Percentiles rank a stretch among this genome's conserved stretches.
These are phyloP conservation scores for Mactra quadrangularis DNA, from an alignment of 1,140 invertebrate species.

Conservation along the genomic window DNA sequence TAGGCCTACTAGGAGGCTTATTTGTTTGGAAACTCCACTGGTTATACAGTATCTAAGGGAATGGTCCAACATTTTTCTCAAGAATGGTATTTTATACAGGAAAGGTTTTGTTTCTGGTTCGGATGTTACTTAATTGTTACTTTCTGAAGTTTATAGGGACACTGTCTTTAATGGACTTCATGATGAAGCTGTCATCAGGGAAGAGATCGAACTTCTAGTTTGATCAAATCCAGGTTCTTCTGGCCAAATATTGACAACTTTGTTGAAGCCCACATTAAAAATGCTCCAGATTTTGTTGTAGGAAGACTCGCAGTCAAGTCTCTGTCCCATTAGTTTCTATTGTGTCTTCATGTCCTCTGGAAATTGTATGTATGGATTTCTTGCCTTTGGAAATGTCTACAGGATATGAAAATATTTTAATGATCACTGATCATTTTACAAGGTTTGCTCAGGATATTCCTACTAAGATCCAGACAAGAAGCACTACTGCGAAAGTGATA, in stretches of 20 bases:
- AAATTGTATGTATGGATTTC: conserved; percentile 62
- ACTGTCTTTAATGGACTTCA: conserved; percentile 22
- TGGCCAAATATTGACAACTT: conserved; percentile 36
- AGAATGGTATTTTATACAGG: neutral
- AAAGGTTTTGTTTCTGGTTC: conserved; percentile 3
- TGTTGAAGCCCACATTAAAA: neutral
- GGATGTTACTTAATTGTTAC: neutral
- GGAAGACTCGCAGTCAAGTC: neutral
- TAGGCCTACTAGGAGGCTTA: no score
- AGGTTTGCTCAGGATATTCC: conserved; percentile 32
- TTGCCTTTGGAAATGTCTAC: conserved; percentile 51
- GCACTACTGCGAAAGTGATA: conserved; percentile 32
- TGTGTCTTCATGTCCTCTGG: conserved; percentile 28
- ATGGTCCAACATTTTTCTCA: neutral
- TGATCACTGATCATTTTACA: conserved; percentile 52
- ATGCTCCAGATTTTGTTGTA: neutral
- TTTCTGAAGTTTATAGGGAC: neutral
- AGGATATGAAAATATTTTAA: conserved; percentile 45
- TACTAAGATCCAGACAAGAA: conserved; percentile 20
- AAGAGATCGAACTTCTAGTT: neutral
- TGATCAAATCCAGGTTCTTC: conserved; percentile 26
- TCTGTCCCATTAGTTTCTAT: neutral
- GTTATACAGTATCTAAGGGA: neutral
- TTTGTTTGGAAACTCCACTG: no score
- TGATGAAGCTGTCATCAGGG: conserved; percentile 41